Percentiles rank a stretch among this genome's conserved stretches.
Conservation (phyloP, 2,113 vertebrate genomes). For the Bujurquina vittata region DNA sequence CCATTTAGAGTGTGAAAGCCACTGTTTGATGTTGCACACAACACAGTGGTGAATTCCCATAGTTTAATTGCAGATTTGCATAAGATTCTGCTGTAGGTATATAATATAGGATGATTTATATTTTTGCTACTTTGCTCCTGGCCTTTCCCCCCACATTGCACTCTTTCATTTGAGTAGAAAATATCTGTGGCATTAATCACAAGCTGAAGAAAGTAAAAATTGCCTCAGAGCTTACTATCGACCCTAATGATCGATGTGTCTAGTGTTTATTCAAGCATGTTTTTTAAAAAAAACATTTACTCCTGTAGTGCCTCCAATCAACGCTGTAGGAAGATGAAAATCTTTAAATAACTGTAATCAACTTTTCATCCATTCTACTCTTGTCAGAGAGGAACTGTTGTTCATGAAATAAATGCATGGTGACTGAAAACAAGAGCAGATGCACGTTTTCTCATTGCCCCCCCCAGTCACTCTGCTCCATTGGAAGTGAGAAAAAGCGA, state of each 20-base stretch:
- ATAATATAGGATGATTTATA: background rate
- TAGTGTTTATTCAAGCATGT: slow-evolving; percentile 35
- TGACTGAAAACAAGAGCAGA: slow-evolving; percentile 8
- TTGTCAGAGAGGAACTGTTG: slow-evolving; percentile 25
- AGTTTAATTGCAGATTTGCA: background rate
- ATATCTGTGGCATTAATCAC: slow-evolving; percentile 45
- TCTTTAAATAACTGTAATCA: slow-evolving; percentile 43
- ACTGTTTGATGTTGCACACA: background rate
- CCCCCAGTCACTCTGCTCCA: background rate
- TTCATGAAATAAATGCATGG: slow-evolving; percentile 29
- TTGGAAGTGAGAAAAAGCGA: background rate
- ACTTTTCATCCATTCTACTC: slow-evolving; percentile 42
- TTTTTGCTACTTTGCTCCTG: background rate
- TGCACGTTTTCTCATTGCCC: background rate
- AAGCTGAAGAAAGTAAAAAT: slow-evolving; percentile 35
- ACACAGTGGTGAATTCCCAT: background rate
- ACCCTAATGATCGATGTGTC: slow-evolving; percentile 30
- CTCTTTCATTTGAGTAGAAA: slow-evolving; percentile 4
- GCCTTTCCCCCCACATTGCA: background rate
- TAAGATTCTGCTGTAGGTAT: background rate
- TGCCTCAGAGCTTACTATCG: slow-evolving; percentile 21
- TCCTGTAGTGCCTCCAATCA: slow-evolving; percentile 32
- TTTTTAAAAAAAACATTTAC: slow-evolving; percentile 21
- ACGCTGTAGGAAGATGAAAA: slow-evolving; percentile 21
- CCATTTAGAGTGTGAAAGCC: background rate